Percentiles rank a stretch among this genome's conserved stretches.
Evolutionary conservation across 2,797 vertebrate genomes (phyloP).

Genomic region (Ptychobarbus kaznakovi): DNA sequence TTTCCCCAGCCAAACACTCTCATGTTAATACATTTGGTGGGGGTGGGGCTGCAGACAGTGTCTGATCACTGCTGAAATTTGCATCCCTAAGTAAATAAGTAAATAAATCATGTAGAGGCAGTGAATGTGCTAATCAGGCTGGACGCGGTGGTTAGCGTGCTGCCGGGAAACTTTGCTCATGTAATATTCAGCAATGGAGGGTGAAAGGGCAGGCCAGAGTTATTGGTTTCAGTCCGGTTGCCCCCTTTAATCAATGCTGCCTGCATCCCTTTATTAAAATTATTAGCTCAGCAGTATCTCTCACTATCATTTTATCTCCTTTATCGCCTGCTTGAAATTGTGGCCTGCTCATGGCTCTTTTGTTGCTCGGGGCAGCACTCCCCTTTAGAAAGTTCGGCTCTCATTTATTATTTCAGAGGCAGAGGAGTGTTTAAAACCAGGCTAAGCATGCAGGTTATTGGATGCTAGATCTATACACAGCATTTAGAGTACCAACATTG

Average conservation of each 20-base stretch:
- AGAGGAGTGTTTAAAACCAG: slow-evolving; percentile 76
- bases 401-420: slow-evolving; percentile 80
- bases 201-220: slow-evolving; percentile 85
- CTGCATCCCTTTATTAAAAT: slow-evolving; percentile 88
- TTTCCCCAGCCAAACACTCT: slow-evolving; percentile 69
- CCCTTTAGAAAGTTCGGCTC: slow-evolving; percentile 76
- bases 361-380: slow-evolving; percentile 76
- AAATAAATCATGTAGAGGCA: slow-evolving; percentile 84
- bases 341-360: slow-evolving; percentile 74
- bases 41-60: slow-evolving; percentile 67
- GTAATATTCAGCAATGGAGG: slow-evolving; percentile 84
- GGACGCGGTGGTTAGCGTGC: slow-evolving; percentile 75
- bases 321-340: slow-evolving; percentile 73
- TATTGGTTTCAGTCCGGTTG: slow-evolving; percentile 85
- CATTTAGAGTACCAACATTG: slow-evolving; percentile 69
- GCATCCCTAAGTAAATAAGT: slow-evolving; percentile 87
- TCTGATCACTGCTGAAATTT: slow-evolving; percentile 82
- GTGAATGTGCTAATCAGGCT: slow-evolving; percentile 82
- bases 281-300: slow-evolving; percentile 87
- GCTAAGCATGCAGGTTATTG: slow-evolving; percentile 75
- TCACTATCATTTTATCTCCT: slow-evolving; percentile 82
- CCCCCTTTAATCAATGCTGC: slow-evolving; percentile 88
- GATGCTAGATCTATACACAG: slow-evolving; percentile 79
- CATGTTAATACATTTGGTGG: slow-evolving; percentile 73
- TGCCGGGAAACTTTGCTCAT: slow-evolving; percentile 87